Conservation (phyloP, 2,888 invertebrate species). For the Synergus umbraculus region DNA sequence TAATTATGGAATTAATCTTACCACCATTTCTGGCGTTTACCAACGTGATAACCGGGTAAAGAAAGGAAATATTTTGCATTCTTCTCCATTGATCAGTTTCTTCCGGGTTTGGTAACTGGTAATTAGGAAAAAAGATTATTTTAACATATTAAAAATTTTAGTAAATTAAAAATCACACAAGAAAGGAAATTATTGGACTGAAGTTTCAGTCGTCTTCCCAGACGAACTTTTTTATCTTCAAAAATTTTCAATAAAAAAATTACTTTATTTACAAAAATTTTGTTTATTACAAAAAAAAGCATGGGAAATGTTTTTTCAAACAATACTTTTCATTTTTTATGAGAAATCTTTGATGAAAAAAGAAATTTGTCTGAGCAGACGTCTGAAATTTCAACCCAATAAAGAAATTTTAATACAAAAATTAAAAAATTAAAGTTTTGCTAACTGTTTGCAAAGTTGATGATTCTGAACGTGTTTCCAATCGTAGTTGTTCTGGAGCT, state of each 20-base stretch:
- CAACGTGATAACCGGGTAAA: constrained; percentile 59
- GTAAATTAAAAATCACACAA: not conserved
- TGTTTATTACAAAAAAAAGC: too few species aligned
- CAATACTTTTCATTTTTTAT: too few species aligned
- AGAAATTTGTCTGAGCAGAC: not conserved
- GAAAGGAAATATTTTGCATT: constrained; percentile 54
- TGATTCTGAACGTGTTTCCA: constrained; percentile 50
- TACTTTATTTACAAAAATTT: too few species aligned
- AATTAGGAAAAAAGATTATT: not conserved
- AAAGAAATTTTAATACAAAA: not conserved
- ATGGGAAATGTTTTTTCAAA: too few species aligned
- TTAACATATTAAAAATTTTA: not conserved
- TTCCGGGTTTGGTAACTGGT: constrained; percentile 23
- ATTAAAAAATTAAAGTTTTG: not conserved
- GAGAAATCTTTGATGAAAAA: not conserved
- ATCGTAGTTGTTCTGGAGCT: constrained; percentile 62
- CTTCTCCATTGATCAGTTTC: constrained; percentile 50
- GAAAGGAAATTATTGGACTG: too few species aligned
- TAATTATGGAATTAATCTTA: constrained; percentile 39
- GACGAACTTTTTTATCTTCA: too few species aligned
- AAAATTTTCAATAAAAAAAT: too few species aligned
- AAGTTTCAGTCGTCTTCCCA: too few species aligned
- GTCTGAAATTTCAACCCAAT: not conserved
- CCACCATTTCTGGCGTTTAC: constrained; percentile 54
- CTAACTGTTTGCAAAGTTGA: constrained; percentile 43